Percentiles rank a stretch among this genome's conserved stretches.
These are phyloP conservation scores for Daktulosphaira vitifoliae DNA, from an alignment of 1,140 invertebrate genomes.

Conservation along the genomic window DNA sequence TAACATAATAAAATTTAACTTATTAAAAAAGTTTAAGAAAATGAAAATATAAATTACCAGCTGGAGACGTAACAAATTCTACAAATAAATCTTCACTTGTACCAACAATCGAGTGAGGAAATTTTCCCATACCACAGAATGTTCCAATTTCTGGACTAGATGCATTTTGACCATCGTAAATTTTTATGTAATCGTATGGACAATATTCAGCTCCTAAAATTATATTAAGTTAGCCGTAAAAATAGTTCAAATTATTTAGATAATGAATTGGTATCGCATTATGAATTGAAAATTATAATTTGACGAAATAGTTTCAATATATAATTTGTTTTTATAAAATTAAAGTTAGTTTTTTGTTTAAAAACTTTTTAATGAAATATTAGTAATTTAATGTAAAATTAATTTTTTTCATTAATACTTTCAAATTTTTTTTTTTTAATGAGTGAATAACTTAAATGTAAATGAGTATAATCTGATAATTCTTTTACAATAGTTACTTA, in stretches of 20 bases:
- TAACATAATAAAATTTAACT: conserved; percentile 20
- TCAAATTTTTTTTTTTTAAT: too few relatives aligned
- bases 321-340: background rate
- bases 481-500: too few relatives aligned
- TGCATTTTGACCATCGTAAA: conserved; percentile 84
- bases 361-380: too few relatives aligned
- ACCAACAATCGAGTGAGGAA: conserved; percentile 87
- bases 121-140: conserved; percentile 88
- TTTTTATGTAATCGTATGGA: conserved; percentile 79
- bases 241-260: background rate
- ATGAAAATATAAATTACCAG: conserved; percentile 47
- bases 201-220: conserved; percentile 68
- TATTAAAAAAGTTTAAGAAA: conserved; percentile 26
- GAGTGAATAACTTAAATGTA: too few relatives aligned
- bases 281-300: too few relatives aligned
- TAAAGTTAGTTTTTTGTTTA: background rate
- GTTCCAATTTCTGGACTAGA: conserved; percentile 76
- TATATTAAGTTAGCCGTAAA: too few relatives aligned
- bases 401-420: too few relatives aligned
- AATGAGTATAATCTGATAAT: too few relatives aligned
- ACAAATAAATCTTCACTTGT: conserved; percentile 82
- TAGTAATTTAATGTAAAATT: too few relatives aligned
- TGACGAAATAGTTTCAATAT: too few relatives aligned
- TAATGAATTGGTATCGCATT: too few relatives aligned
- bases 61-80: conserved; percentile 81